phyloP scores from a whole-genome alignment of 2,113 vertebrate species.

The Microcebus ravelobensis region DNA sequence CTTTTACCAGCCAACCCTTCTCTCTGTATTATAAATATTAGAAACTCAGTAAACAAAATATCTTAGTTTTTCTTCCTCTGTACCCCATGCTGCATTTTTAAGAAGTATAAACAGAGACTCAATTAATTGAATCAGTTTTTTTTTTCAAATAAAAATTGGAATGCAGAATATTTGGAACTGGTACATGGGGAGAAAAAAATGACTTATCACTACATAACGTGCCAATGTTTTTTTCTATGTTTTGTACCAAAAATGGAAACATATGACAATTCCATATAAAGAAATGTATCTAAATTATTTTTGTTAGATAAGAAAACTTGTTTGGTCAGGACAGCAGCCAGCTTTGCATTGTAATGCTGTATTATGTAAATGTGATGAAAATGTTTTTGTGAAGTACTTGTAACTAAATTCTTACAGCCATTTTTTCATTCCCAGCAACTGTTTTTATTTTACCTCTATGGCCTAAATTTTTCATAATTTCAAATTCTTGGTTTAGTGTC shows the following conservation, averaged over 20 bases:
- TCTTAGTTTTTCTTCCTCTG: slow-evolving; percentile 75
- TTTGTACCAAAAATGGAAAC: slow-evolving; percentile 86
- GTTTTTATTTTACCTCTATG: slow-evolving; percentile 76
- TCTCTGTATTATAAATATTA: slow-evolving; percentile 64
- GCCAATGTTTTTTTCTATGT: slow-evolving; percentile 87
- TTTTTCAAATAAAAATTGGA: slow-evolving; percentile 49
- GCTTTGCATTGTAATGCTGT: slow-evolving; percentile 80
- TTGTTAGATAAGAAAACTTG: slow-evolving; percentile 84
- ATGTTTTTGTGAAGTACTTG: slow-evolving; percentile 80
- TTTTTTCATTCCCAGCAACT: slow-evolving; percentile 74
- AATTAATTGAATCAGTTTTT: slow-evolving; percentile 55
- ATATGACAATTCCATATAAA: slow-evolving; percentile 80
- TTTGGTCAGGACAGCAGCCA: slow-evolving; percentile 71
- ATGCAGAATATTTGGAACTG: slow-evolving; percentile 30
- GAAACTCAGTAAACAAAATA: slow-evolving; percentile 53
- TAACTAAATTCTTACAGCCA: slow-evolving; percentile 78
- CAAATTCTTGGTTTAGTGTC: slow-evolving; percentile 61
- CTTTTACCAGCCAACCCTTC: slow-evolving; percentile 62
- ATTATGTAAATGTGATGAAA: slow-evolving; percentile 78
- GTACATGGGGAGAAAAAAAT: slow-evolving; percentile 59
- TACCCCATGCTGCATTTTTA: slow-evolving; percentile 73
- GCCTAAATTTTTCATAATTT: slow-evolving; percentile 78
- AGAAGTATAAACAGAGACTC: slow-evolving; percentile 56
- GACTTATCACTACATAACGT: slow-evolving; percentile 80
- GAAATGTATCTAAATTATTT: slow-evolving; percentile 89